Conservation (phyloP, 2,113 vertebrate genomes). For the Podiceps cristatus region DNA sequence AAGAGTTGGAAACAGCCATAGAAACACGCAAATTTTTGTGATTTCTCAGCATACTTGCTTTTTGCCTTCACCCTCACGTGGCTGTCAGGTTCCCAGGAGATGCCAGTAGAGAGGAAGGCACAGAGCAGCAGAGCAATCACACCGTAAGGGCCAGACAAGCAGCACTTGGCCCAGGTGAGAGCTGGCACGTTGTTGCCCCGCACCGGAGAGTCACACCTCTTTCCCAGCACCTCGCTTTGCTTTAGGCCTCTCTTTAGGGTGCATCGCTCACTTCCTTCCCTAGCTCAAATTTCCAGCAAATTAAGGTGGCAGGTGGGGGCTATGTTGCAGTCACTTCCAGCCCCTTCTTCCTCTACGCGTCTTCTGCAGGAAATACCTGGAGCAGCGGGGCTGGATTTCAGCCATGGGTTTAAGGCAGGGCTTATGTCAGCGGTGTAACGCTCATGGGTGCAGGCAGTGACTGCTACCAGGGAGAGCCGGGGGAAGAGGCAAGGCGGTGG, state of each 20-base stretch:
- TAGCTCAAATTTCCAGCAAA: not conserved
- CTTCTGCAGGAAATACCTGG: not conserved
- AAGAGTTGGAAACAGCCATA: not conserved
- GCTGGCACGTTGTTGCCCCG: not conserved
- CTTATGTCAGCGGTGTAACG: not conserved
- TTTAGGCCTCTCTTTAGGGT: not conserved
- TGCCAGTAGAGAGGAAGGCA: not conserved
- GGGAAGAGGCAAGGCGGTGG: not conserved
- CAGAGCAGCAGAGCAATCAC: not conserved
- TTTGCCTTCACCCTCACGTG: not conserved
- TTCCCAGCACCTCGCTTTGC: not conserved
- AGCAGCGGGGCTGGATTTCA: not conserved
- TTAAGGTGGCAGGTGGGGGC: not conserved
- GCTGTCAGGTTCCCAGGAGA: not conserved
- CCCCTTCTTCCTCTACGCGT: not conserved
- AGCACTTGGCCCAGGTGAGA: not conserved
- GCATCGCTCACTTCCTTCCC: not conserved
- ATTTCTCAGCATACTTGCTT: not conserved
- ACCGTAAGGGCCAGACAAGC: fast-evolving
- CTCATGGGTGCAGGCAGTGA: not conserved
- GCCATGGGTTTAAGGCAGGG: not conserved
- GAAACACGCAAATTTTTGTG: not conserved
- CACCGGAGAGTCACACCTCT: not conserved
- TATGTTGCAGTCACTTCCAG: not conserved
- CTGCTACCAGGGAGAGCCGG: not conserved